Conservation (phyloP, 2,888 invertebrate genomes). For the Gymnocheta viridis region DNA sequence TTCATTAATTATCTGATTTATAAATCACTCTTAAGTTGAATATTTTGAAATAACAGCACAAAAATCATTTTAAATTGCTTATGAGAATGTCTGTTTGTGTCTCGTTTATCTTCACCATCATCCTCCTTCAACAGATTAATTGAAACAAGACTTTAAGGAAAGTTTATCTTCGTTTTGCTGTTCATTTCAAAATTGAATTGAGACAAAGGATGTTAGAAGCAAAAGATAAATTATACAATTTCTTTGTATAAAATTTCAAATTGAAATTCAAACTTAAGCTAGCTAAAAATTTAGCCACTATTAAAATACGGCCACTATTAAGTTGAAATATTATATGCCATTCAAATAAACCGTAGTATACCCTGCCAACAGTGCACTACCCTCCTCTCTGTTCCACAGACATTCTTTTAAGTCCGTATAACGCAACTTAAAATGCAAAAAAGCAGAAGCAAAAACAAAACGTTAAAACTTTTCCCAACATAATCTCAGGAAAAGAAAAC, state of each 20-base stretch:
- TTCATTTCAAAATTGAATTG: conserved; percentile 27
- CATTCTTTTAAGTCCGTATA: background rate
- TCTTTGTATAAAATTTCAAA: conserved; percentile 44
- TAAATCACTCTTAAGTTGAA: background rate
- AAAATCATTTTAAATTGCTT: background rate
- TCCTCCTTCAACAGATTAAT: conserved; percentile 8
- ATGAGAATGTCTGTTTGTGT: background rate
- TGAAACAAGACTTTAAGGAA: conserved; percentile 10
- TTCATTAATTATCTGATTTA: background rate
- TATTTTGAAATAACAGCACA: background rate
- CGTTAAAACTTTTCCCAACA: conserved; percentile 49
- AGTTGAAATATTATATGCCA: conserved; percentile 59
- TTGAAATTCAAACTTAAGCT: conserved; percentile 34
- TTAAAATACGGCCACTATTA: conserved; percentile 57
- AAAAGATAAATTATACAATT: conserved; percentile 40
- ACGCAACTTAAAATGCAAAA: conserved; percentile 31
- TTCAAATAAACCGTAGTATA: conserved; percentile 40
- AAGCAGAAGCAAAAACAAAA: background rate
- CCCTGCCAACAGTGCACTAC: background rate
- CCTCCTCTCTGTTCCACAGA: background rate
- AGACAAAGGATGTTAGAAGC: conserved; percentile 42
- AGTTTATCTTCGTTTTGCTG: background rate
- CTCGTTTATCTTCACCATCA: background rate
- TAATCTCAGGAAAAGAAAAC: conserved; percentile 53
- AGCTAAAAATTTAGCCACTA: conserved; percentile 40